Percentiles rank a stretch among this genome's conserved stretches.
phyloP scores from a whole-genome alignment of 2,113 vertebrate genomes.

The Galeopterus variegatus region DNA sequence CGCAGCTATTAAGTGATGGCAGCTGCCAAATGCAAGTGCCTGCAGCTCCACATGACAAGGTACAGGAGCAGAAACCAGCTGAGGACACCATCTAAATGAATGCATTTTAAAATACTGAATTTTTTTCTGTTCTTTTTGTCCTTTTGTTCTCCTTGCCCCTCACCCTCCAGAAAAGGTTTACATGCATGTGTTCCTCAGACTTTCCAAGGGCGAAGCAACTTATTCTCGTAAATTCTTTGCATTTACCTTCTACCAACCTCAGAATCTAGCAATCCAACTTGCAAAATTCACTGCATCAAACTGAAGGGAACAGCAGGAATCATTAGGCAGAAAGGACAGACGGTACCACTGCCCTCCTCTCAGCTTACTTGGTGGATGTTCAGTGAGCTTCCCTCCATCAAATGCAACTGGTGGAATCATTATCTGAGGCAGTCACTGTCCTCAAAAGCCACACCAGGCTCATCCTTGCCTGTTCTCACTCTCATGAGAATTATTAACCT shows the following conservation, averaged over 20 bases:
- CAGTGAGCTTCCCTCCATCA: not conserved
- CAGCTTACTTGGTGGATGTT: slow-evolving; percentile 7
- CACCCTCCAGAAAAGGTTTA: not conserved
- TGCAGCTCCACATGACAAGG: not conserved
- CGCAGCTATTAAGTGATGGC: not conserved
- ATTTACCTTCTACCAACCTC: not conserved
- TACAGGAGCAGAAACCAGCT: not conserved
- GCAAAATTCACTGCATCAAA: slow-evolving; percentile 23
- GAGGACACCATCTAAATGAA: not conserved
- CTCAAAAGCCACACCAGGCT: not conserved
- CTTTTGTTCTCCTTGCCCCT: not conserved
- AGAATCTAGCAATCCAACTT: not conserved
- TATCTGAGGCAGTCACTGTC: slow-evolving; percentile 1
- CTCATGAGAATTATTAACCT: slow-evolving; percentile 24
- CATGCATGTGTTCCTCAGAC: not conserved
- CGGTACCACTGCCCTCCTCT: not conserved
- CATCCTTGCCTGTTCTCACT: not conserved
- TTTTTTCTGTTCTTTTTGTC: not conserved
- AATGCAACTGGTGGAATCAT: slow-evolving; percentile 26
- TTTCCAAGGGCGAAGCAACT: not conserved
- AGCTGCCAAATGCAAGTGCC: not conserved
- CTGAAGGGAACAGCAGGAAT: not conserved
- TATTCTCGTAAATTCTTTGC: not conserved
- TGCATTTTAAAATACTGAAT: not conserved
- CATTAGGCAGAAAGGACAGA: not conserved